Evolutionary conservation across 2,113 vertebrate species (phyloP), one percentile per base, ranked within the genome.

Genomic region (Rhineura floridana): DNA sequence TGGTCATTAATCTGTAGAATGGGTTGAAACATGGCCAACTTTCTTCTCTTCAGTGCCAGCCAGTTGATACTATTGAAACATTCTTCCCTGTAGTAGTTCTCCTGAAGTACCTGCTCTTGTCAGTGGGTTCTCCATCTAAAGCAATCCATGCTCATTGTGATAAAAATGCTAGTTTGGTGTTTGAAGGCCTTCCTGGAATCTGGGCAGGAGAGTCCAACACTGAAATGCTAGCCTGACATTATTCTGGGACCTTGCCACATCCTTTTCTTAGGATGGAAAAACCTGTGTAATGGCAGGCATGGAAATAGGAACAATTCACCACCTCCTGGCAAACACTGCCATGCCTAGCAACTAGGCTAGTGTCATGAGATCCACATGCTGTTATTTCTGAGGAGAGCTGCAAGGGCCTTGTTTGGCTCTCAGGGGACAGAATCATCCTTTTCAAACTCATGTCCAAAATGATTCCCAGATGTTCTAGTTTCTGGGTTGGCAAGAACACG

Each of bases 381-480:
- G 23, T 11, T 69, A 79, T 67, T 86, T 67, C n/a, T 86, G 46
- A 52, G 46, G 63, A 52, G 62, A 86, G 63, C 48, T 79, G 62
- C 23, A 79, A 70, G 46, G 12, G 46, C 85, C 77, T 69, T 67
- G 62, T 79, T 87, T 87, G 59, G 44, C 77, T 87, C 77, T 80
- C 50, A 39, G 25, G 77, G 67, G 48, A 67, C n/a, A 87, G 63
- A 55, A 30, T 70, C 63, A n/a, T 80, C 36, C 42, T 85, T 39
- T 65, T 39, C 84, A 87, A 80, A 81, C 69, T 70, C 36, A 87
- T 80, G 77, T 72, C 28, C 50, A 87, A 48, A 79, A 86, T 86
- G 25, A 86, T 80, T 86, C 77, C 75, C 62, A 86, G 85, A 86
- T 86, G 76, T 86, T 86, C 36, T 48, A 69, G 50, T 70, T 69